Evolutionary conservation across 2,113 vertebrate genomes (phyloP), one percentile per base, ranked within the genome.

Genomic region (Leiothrix lutea): DNA sequence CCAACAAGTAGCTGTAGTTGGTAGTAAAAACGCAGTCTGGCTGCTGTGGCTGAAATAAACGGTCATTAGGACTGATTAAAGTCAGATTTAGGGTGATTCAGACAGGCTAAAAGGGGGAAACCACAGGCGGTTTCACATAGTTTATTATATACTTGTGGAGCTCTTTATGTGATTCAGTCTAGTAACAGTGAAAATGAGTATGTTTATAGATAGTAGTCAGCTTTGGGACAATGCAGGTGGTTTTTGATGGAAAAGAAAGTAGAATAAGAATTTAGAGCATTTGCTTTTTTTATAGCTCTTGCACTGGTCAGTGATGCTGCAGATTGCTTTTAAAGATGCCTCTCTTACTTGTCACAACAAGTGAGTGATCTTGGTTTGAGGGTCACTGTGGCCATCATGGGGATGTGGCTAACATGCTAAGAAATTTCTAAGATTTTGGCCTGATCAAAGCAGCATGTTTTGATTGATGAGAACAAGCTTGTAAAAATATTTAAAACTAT

Each of bases 31-130:
- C 78, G 87, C 83, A 93, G 91, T 94, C 90, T 95, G 95, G 84
- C 94, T 97, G 93, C 89, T 90, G 92, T 88, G 93, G 96, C 88
- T 97, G 97, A 95, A 97, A 95, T 95, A 96, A 97, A 90, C 2
- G 95, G 96, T 97, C 97, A 97, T 98, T 98, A 98, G 96, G 92
- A 71, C 92, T 97, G 97, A 97, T 98, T 98, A 97, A 96, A 97
- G 82, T 98, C 97, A 97, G 96, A 96, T 96, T 97, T 92, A 96
- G 95, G 92, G 90, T 83, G 95, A 97, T 89, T 97, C 88, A 94
- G 94, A 92, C 92, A 91, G 94, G 87, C 88, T 97, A 90, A 92
- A 96, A 95, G 57, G 83, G 93, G 61, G 84, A 97, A 97, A 96
- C 96, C 96, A 73, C 95, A 97, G 96, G 92, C 62, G n/a, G 61